Base-by-base conservation (phyloP, 2,113 vertebrate species). In the Circaetus gallicus region DNA sequence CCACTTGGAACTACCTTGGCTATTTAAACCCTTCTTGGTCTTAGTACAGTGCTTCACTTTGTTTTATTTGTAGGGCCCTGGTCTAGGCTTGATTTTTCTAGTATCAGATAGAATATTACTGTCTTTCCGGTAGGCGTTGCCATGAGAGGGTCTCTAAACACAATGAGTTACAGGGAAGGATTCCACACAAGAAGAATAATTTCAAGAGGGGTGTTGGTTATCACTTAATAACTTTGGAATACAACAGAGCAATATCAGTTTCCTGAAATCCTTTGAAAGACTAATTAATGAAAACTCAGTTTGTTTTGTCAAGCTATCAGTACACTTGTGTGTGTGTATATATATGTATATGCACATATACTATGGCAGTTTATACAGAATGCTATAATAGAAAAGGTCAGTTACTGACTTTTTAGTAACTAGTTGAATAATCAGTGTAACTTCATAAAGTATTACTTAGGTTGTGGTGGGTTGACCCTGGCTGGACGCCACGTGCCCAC, bases 231-330 rank as follows among this genome's bases (percentile, higher is more conserved):
- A 66, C 2, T 63, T 63, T 3, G 2, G 13, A 85, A 55, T 67
- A 32, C 9, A 40, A 61, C 20, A 88, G 47, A 52, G 38, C 47
- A 69, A 0, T 69, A 63, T 9, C 0, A 0, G 20, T 82, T 94
- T 79, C 15, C 78, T 79, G 32, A 82, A 93, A 53, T 82, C 3
- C 32, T 32, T 0, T 82, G 16, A 14, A 66, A 79, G 38, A 31
- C 13, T 62, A 22, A 59, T 45, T 40, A 71, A 26, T 29, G 34
- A 70, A 45, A 53, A 28, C 16, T 79, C 14, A 18, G 10, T 34
- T 55, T 65, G 11, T 42, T 76, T 53, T 50, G 4, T 55, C 45
- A 71, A 29, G n/a, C 15, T 80, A 3, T 80, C n/a, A 34, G 31
- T 80, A 36, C 20, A 49, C 38, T 24, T 69, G 3, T 29, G 1